A percentile compares a stretch with the other conserved stretches of the same genome.
Evolutionary conservation across 2,113 vertebrate genomes (phyloP).

Genomic region (Parotia lawesii): DNA sequence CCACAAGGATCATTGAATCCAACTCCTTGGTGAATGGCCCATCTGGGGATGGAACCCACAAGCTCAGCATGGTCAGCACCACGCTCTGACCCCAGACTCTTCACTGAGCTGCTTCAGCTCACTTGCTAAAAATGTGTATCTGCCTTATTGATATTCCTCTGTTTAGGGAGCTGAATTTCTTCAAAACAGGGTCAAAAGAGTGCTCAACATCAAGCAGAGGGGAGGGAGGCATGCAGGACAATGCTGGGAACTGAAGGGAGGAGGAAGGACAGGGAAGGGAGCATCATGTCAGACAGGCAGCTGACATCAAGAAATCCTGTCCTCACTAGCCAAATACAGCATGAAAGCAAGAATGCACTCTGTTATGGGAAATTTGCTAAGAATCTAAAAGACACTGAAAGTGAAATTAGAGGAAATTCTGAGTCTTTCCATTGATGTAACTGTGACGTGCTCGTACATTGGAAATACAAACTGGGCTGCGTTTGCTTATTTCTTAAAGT

Average conservation of each 20-base stretch:
- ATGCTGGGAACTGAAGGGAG: neutral
- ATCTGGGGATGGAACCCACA: neutral
- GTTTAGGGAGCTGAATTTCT: neutral
- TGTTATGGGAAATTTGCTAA: neutral
- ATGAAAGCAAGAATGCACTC: neutral
- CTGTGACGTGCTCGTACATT: fast-evolving
- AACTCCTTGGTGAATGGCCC: neutral
- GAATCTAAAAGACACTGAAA: neutral
- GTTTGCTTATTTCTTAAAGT: neutral
- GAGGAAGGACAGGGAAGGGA: neutral
- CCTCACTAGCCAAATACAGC: neutral
- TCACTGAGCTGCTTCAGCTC: neutral
- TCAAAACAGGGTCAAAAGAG: neutral
- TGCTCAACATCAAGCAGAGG: neutral
- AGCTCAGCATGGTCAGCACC: neutral
- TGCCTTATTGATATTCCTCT: neutral
- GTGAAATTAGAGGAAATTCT: constrained; percentile 8
- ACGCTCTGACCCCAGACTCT: neutral
- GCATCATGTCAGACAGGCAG: neutral
- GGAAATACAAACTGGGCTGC: neutral
- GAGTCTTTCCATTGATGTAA: constrained; percentile 9
- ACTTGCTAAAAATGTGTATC: neutral
- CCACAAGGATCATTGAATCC: neutral
- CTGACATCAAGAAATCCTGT: neutral
- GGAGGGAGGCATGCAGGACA: neutral